Evolutionary conservation across 2,888 invertebrate genomes (phyloP).

Genomic region (Metallyticus violacea): DNA sequence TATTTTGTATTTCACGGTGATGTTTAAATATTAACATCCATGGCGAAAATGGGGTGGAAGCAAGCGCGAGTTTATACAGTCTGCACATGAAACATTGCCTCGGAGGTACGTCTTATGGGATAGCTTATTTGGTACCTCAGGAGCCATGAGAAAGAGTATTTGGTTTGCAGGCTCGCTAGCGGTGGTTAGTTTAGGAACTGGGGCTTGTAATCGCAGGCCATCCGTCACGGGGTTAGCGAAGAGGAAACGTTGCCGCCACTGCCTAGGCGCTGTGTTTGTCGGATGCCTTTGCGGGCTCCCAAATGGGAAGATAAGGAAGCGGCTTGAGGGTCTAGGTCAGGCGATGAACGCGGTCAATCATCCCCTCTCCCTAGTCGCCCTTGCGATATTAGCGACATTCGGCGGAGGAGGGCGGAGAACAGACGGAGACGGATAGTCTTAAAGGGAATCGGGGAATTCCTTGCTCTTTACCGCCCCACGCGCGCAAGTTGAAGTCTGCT

Average conservation of each 20-base stretch:
- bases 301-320: constrained; percentile 20
- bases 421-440: background rate
- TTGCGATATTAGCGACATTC: constrained; percentile 18
- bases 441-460: background rate
- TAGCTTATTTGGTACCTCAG: background rate
- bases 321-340: constrained; percentile 18
- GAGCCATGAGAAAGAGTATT: background rate
- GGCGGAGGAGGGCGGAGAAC: background rate
- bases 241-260: background rate
- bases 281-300: background rate
- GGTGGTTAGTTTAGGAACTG: background rate
- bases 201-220: constrained; percentile 10
- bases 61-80: background rate
- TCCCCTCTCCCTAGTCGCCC: background rate
- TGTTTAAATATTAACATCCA: background rate
- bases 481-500: background rate
- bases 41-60: background rate
- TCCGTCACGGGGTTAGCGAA: constrained; percentile 8
- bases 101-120: background rate
- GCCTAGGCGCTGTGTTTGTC: background rate
- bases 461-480: background rate
- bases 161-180: background rate
- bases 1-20: background rate
- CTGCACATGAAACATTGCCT: background rate
- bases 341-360: constrained; percentile 21